phyloP scores from a whole-genome alignment of 2,888 invertebrate genomes.

The Hetaerina titia region DNA sequence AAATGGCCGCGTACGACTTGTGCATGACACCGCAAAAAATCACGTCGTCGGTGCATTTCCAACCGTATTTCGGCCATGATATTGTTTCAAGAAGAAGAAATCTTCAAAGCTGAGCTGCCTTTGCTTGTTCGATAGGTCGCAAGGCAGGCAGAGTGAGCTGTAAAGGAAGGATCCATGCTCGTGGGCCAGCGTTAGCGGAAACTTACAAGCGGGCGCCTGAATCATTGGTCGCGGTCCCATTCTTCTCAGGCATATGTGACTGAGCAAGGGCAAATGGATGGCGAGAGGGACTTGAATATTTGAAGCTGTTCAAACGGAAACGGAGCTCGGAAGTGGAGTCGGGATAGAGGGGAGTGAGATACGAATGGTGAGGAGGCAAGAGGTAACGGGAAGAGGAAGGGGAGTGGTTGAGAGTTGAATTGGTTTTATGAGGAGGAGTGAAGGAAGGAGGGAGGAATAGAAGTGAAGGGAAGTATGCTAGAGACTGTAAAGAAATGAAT shows the following conservation, averaged over 20 bases:
- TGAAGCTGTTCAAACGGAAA: slow-evolving; percentile 37
- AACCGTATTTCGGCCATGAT: neutral
- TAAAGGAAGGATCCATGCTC: neutral
- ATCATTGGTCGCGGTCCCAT: slow-evolving; percentile 25
- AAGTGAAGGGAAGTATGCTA: neutral
- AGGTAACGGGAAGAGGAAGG: neutral
- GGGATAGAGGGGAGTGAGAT: neutral
- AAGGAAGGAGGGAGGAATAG: neutral
- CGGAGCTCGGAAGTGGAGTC: slow-evolving; percentile 23
- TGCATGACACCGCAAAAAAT: neutral
- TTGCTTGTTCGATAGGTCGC: neutral
- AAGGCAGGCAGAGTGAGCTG: neutral
- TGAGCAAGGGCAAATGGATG: neutral
- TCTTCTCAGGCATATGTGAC: neutral
- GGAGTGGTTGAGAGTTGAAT: neutral
- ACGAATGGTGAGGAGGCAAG: neutral
- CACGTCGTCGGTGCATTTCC: neutral
- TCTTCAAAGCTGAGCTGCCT: neutral
- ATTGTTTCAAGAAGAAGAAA: neutral
- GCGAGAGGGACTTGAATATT: neutral
- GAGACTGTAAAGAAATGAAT: neutral
- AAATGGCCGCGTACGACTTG: neutral
- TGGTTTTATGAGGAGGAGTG: neutral
- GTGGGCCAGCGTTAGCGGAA: neutral
- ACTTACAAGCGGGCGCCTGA: neutral